Conservation (phyloP, 2,888 invertebrate genomes). For the Lepidochrysops patricia region DNA sequence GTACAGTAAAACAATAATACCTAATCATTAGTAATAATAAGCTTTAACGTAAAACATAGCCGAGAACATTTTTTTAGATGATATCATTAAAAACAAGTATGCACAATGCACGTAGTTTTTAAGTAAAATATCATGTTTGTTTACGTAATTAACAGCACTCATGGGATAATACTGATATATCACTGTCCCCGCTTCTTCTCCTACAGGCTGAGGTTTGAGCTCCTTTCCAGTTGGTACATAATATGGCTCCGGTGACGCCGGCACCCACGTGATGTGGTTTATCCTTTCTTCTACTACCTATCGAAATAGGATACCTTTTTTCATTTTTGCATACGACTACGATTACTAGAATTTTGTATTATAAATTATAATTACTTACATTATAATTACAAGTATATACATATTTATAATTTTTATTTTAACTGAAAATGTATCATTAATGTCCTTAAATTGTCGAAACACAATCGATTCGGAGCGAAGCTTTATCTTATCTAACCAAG, state of each 20-base stretch:
- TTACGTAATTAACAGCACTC: constrained; percentile 91
- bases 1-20: too few species aligned
- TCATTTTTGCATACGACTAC: too few species aligned
- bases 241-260: constrained; percentile 85
- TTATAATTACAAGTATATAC: too few species aligned
- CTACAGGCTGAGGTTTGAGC: constrained; percentile 87
- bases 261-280: constrained; percentile 82
- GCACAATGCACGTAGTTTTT: too few species aligned
- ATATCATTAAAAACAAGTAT: too few species aligned
- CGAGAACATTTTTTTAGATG: too few species aligned
- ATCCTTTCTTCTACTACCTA: constrained; percentile 89
- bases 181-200: constrained; percentile 88
- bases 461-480: neutral
- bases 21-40: too few species aligned
- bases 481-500: neutral
- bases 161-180: constrained; percentile 90
- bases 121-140: constrained; percentile 38
- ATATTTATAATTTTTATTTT: too few species aligned
- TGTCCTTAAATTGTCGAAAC: neutral
- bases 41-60: too few species aligned
- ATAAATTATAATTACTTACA: too few species aligned
- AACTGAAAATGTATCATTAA: neutral
- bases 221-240: constrained; percentile 86
- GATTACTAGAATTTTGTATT: too few species aligned
- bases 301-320: neutral